Base-by-base conservation (phyloP, 2,113 vertebrate genomes). In the Tragelaphus imberbis region DNA sequence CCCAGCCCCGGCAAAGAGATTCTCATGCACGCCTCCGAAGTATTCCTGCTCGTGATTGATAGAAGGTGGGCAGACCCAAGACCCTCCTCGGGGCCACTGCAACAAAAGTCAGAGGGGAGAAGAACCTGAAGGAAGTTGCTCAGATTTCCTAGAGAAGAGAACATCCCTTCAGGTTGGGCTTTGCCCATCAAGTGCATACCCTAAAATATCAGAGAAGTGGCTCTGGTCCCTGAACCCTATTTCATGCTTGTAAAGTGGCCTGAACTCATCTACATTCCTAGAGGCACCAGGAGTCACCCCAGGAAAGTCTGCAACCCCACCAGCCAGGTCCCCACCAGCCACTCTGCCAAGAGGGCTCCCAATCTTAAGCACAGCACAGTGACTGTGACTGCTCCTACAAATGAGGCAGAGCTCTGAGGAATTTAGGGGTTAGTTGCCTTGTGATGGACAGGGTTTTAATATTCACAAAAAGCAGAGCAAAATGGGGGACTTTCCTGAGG, bases 61-160 rank as follows among this genome's bases (percentile, higher is more conserved):
- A 36, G 36, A 90, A 88, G 92, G 40, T 17, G 6, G 30, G 77
- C 16, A 27, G 68, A 36, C 21, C 85, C 40, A 28, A 61, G 15
- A 59, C 51, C 88, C n/a, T 49, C 25, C 71, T 71, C 23, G 6
- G 40, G 44, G 53, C 36, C 55, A 33, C 0, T 21, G 30, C 47
- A 94, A 25, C 23, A 49, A 33, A 56, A 85, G 15, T 21, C 33
- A 47, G 71, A 84, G 17, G 6, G 25, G 12, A 85, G 55, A 47
- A 44, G 84, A 55, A 53, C 25, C 25, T 28, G 27, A 59, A 77
- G 79, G 51, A 36, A 53, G 10, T 28, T 51, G 44, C 44, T n/a
- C 79, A 80, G 36, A 56, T 13, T 77, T 82, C 56, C 63, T 91
- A 51, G 85, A 68, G 92, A 94, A 95, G 6, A 88, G 59, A 95